These are phyloP conservation scores for Hoplostethus atlanticus DNA, from an alignment of 2,797 vertebrate species.

Conservation along the genomic window DNA sequence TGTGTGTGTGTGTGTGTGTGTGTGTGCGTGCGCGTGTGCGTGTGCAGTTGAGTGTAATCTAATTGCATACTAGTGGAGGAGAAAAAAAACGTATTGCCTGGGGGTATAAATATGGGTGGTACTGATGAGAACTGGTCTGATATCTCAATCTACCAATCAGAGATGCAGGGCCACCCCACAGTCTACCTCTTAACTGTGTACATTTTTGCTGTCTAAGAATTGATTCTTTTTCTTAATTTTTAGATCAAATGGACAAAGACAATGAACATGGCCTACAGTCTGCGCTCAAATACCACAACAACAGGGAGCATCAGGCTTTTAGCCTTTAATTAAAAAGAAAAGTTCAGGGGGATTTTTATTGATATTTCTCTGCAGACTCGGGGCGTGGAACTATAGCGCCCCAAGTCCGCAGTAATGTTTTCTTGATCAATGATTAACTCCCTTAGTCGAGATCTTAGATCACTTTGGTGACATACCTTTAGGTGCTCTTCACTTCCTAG, in stretches of 20 bases:
- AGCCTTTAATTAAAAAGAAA: constrained; percentile 68
- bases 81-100: constrained; percentile 76
- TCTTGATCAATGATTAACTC: constrained; percentile 80
- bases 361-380: constrained; percentile 73
- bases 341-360: constrained; percentile 68
- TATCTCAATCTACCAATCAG: constrained; percentile 79
- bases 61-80: constrained; percentile 79
- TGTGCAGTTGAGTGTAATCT: constrained; percentile 78
- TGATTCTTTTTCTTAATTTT: constrained; percentile 5
- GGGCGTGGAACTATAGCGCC: constrained; percentile 59
- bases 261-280: constrained; percentile 20
- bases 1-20: no score
- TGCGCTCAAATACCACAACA: constrained; percentile 21
- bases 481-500: constrained; percentile 64
- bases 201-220: constrained; percentile 10
- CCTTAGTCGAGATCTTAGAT: constrained; percentile 69
- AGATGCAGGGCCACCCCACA: constrained; percentile 48
- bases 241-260: constrained; percentile 33
- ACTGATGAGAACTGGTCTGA: constrained; percentile 78
- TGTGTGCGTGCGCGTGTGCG: no score
- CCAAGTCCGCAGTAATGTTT: constrained; percentile 65
- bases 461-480: constrained; percentile 60
- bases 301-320: constrained; percentile 50
- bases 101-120: constrained; percentile 68
- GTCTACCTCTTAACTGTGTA: constrained; percentile 42